A percentile compares a stretch with the other conserved stretches of the same genome.
Conservation (phyloP, 37 sponge, comb jelly and placozoan genomes). For the Beroe ovata region DNA sequence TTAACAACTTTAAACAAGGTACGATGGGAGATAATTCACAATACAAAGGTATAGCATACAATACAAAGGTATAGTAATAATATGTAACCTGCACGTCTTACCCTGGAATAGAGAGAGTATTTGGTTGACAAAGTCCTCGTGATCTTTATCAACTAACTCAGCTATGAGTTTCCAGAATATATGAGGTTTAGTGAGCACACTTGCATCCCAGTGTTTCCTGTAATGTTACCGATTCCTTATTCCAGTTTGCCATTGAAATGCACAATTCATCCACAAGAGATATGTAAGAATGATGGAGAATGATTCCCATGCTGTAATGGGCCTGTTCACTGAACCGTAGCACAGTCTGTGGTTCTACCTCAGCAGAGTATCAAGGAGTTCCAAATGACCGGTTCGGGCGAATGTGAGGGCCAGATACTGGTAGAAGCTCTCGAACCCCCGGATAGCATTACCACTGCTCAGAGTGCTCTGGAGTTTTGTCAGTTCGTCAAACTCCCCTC, state of each 20-base stretch:
- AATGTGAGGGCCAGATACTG: not conserved
- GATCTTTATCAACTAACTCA: not conserved
- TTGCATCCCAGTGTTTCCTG: not conserved
- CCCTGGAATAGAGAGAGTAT: slow-evolving; percentile 13
- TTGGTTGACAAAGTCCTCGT: not conserved
- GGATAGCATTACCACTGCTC: not conserved
- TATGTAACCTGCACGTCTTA: too few relatives aligned
- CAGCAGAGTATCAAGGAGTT: slow-evolving; percentile 3
- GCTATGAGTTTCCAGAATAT: not conserved
- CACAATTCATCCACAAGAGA: too few relatives aligned
- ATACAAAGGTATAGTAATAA: too few relatives aligned
- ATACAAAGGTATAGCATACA: too few relatives aligned
- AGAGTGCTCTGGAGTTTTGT: not conserved
- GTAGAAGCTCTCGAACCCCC: not conserved
- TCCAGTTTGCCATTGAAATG: too few relatives aligned
- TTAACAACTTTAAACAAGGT: too few relatives aligned
- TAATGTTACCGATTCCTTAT: too few relatives aligned
- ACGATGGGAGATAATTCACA: too few relatives aligned
- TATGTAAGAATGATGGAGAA: too few relatives aligned
- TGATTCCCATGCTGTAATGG: too few relatives aligned
- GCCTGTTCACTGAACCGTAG: too few relatives aligned
- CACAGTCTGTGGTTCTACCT: too few relatives aligned
- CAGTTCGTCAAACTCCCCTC: slow-evolving; percentile 52
- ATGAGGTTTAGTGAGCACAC: not conserved
- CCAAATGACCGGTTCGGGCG: slow-evolving; percentile 8